Evolutionary conservation across 2,113 vertebrate species (phyloP), one percentile per base, ranked within the genome.

Genomic region (Pimephales promelas): DNA sequence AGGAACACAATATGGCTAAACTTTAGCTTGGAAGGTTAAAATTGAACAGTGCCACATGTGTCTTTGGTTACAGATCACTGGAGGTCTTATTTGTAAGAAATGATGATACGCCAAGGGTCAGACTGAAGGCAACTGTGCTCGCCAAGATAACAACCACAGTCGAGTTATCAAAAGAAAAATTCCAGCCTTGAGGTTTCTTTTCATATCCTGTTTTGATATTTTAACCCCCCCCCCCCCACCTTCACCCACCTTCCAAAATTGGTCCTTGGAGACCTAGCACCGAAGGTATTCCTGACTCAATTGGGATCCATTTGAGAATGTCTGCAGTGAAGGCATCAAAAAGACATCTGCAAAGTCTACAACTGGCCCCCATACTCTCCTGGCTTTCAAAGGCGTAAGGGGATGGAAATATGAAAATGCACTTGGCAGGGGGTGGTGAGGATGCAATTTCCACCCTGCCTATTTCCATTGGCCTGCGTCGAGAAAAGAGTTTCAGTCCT

Each of bases 331-430:
- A 86, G 40, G 80, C 92, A 90, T 93, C 89, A 93, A 92, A 92
- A 83, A 34, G 54, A 24, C 59, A 64, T 61, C 56, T 82, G 88
- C 89, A 86, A 88, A 9, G 86, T 86, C 85, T 87, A 84, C 86
- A 81, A 77, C 85, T 28, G 82, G 81, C 20, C 56, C 74, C 85
- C 81, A 82, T 73, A 84, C 83, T 64, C 83, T 86, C 72, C 78
- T n/a, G 52, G 20, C 73, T 92, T 93, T 94, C 92, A 93, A 93
- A 93, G 88, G 79, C 84, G 88, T 43, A 90, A 93, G 92, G 88
- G 92, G 89, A 90, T 90, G 90, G 87, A 91, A 91, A 92, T 92
- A 92, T 91, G 87, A 93, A 94, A 94, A 93, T 91, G 89, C 87
- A 92, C 90, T 92, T 93, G 91, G 91, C 90, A 91, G 92, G 92